Percentiles rank a stretch among this genome's conserved stretches.
Evolutionary conservation across 2,888 invertebrate species (phyloP).

Genomic region (Ctenicera cuprea): DNA sequence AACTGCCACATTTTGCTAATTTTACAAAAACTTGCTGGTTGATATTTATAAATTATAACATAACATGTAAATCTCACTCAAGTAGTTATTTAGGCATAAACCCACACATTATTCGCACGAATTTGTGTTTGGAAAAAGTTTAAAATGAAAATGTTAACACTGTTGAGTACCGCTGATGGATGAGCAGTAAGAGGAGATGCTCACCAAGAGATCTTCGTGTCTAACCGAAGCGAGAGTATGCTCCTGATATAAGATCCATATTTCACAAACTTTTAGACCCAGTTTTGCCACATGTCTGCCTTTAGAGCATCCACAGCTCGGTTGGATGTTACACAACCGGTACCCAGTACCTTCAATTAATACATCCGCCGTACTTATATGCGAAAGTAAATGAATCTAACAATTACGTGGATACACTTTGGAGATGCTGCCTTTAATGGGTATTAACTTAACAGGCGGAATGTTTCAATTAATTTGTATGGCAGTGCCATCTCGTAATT

Average conservation of each 20-base stretch:
- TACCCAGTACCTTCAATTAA: slow-evolving; percentile 28
- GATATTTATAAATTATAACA: too few species aligned
- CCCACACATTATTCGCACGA: too few species aligned
- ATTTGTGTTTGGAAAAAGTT: too few species aligned
- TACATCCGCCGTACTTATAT: slow-evolving; percentile 38
- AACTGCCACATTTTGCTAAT: too few species aligned
- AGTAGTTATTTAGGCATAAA: too few species aligned
- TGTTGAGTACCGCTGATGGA: slow-evolving; percentile 8
- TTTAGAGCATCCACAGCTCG: slow-evolving; percentile 22
- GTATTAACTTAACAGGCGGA: slow-evolving; percentile 26
- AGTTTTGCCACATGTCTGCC: slow-evolving; percentile 50
- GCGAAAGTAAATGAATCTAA: slow-evolving; percentile 42
- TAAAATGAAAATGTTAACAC: not conserved
- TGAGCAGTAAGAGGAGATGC: slow-evolving; percentile 22
- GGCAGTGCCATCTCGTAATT: slow-evolving; percentile 35
- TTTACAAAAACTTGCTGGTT: too few species aligned
- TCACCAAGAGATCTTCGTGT: slow-evolving; percentile 25
- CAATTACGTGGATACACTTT: slow-evolving; percentile 38
- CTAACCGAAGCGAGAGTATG: slow-evolving; percentile 37
- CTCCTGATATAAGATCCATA: slow-evolving; percentile 46
- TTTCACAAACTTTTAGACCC: slow-evolving; percentile 51
- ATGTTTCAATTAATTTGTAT: slow-evolving; percentile 45
- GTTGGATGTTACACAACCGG: not conserved
- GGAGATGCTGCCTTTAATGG: slow-evolving; percentile 34
- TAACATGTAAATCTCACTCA: too few species aligned